These are phyloP conservation scores for Calosoma granatense DNA, from an alignment of 1,140 invertebrate species.

Conservation along the genomic window DNA sequence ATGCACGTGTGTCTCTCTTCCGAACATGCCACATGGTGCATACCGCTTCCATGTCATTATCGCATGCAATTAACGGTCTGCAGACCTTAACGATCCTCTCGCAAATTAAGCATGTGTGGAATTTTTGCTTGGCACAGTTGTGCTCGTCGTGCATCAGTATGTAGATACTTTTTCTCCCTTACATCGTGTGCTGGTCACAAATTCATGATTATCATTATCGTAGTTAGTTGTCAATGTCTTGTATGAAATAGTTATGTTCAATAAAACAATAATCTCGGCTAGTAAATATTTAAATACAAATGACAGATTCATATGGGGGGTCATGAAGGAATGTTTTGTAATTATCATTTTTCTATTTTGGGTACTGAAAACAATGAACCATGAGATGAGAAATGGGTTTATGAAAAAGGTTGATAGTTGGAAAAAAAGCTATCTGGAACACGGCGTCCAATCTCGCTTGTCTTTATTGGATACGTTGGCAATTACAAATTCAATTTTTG, in stretches of 20 bases:
- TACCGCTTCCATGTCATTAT: neutral
- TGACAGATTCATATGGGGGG: no score
- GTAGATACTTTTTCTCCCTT: neutral
- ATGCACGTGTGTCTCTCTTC: neutral
- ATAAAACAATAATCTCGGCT: no score
- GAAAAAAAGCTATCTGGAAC: neutral
- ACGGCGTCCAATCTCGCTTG: neutral
- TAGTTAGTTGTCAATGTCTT: no score
- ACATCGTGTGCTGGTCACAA: neutral
- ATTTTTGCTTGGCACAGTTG: neutral
- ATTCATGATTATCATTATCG: neutral
- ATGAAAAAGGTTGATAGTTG: no score
- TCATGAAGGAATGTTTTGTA: no score
- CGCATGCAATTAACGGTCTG: conserved; percentile 1
- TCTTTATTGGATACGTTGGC: neutral
- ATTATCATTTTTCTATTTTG: no score
- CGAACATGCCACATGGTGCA: neutral
- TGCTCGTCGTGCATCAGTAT: neutral
- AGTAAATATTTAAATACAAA: no score
- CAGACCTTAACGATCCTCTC: neutral
- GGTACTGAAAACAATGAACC: no score
- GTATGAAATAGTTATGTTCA: no score
- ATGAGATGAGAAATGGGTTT: no score
- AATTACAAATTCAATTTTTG: neutral
- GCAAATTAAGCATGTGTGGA: neutral